phyloP scores from a whole-genome alignment of 1,140 invertebrate species.

The Cryptotermes secundus region DNA sequence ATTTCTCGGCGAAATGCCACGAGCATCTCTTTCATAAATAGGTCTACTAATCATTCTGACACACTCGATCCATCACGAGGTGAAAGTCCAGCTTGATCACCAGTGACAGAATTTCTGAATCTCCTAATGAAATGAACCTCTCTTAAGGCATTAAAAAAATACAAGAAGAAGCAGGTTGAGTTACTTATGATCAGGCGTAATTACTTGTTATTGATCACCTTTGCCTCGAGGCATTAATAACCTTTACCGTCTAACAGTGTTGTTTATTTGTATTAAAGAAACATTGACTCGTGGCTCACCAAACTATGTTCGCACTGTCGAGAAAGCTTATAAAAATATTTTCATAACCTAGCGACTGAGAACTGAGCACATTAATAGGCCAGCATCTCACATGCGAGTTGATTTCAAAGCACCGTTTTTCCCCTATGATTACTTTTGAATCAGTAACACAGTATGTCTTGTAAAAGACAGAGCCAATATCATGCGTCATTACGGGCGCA shows the following conservation, averaged over 20 bases:
- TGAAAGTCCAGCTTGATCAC: not conserved
- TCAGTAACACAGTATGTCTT: no score
- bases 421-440: no score
- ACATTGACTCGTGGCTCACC: no score
- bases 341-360: no score
- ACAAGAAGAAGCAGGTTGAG: not conserved
- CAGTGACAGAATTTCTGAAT: not conserved
- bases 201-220: not conserved
- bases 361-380: no score
- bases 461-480: no score
- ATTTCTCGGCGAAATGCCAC: no score
- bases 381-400: no score
- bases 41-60: not conserved
- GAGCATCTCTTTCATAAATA: not conserved
- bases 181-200: not conserved
- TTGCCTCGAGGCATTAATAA: not conserved
- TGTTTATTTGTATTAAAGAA: not conserved
- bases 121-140: not conserved
- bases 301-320: no score
- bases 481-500: no score
- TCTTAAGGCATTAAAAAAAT: not conserved
- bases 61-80: not conserved
- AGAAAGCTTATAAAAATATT: no score
- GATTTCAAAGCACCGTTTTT: no score
- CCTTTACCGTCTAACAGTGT: not conserved